Base-by-base conservation (phyloP, 1,140 invertebrate genomes). In the Helicoverpa zea region DNA sequence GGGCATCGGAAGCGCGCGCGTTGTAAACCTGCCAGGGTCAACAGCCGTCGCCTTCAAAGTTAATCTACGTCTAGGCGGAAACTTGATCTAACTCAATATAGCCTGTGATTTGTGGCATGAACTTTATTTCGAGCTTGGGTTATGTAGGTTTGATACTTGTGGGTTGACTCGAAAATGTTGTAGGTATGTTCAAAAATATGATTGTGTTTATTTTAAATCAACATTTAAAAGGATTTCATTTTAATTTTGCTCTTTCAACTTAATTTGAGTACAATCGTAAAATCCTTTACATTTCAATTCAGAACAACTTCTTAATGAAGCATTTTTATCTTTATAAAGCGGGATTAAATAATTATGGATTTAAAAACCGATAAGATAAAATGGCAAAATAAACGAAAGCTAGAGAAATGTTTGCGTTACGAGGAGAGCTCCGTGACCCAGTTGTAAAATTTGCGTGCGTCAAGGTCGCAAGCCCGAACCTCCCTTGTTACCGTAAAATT, bases 21-120 rank as follows among this genome's bases (percentile, higher is more conserved):
- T 78, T 83, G 82, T 83, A 83, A 72, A 63, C 68, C 52, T 18
- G 61, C 78, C 86, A 86, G 85, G 85, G 87, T 87, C 86, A 88
- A 85, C 82, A 86, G 49, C 81, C 82, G 77, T 64, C 63, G 75
- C 75, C 75, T 64, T 66, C 52, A 77, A 64, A 77, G 59, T 77
- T 52, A 61, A 75, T 75, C 43, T 75, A 61, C 61, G 54, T 58
- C 58, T 75, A 49, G 56, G 47, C 75, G 49, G 75, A 54, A 77
- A 77, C 59, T 47, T 54, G 59, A 77, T 75, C 43, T 1, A 74
- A 18, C 66, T 52, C 23, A 29, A 52, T 52, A 70, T 70, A 52
- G 66, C 49, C 49, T 70, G 11, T 14, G 66, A 70, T 52, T 70
- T 16, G 43, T 66, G 16, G 43, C 12, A 66, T 47, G 35, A 18